These are phyloP conservation scores for fruit fly (Drosophila melanogaster) DNA, from an alignment of 1,140 invertebrate species.

Conservation along the genomic window DNA sequence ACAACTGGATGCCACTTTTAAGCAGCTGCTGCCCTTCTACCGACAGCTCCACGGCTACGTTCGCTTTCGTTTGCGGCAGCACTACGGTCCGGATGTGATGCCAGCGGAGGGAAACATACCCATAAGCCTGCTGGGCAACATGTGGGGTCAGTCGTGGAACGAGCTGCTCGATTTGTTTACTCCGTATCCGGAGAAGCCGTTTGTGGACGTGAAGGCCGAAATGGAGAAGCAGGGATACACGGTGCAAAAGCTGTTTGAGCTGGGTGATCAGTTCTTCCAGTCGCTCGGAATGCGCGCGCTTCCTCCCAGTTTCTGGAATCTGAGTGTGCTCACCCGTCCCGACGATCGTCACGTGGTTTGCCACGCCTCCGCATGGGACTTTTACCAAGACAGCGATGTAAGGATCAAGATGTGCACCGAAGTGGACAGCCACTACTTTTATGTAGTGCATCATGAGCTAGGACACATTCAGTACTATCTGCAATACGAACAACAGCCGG, in stretches of 20 bases:
- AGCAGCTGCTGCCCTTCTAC: constrained; percentile 87
- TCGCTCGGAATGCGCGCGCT: constrained; percentile 93
- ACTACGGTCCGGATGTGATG: constrained; percentile 84
- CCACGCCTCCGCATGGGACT: constrained; percentile 93
- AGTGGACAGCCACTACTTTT: constrained; percentile 88
- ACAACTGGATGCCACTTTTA: constrained; percentile 85
- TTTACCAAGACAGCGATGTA: constrained; percentile 87
- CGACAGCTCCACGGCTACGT: constrained; percentile 88
- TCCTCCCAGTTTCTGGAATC: constrained; percentile 92
- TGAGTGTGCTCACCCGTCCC: constrained; percentile 90
- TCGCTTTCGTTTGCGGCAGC: constrained; percentile 85
- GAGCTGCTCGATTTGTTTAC: constrained; percentile 89
- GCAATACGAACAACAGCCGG: constrained; percentile 89
- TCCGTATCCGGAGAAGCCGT: constrained; percentile 88
- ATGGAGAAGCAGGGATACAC: constrained; percentile 81
- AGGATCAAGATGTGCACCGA: constrained; percentile 93
- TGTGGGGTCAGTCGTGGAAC: constrained; percentile 93
- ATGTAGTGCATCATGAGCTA: constrained; percentile 92
- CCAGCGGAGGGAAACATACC: constrained; percentile 78
- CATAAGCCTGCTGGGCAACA: constrained; percentile 85
- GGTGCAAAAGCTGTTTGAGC: constrained; percentile 84
- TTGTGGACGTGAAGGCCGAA: constrained; percentile 87
- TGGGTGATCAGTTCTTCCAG: constrained; percentile 93
- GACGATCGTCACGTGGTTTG: constrained; percentile 88
- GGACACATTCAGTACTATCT: constrained; percentile 91